Percentiles rank a stretch among this genome's conserved stretches.
Evolutionary conservation across 2,797 vertebrate species (phyloP).

Genomic region (Phalanger gymnotis): DNA sequence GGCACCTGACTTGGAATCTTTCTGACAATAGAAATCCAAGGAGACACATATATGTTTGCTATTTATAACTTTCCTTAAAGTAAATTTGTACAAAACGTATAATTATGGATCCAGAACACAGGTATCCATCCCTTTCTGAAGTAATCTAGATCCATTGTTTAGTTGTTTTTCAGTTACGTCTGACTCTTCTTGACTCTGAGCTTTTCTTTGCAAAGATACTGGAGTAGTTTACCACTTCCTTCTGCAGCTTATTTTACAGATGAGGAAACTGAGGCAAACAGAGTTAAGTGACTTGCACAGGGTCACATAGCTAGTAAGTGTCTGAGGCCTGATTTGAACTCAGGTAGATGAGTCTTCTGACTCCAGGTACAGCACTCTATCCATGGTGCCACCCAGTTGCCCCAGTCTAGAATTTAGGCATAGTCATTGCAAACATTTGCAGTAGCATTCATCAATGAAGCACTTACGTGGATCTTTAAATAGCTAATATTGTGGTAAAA

Average conservation of each 20-base stretch:
- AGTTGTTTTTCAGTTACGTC: constrained; percentile 32
- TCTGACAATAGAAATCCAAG: constrained; percentile 14
- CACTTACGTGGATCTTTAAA: not conserved
- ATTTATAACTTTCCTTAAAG: constrained; percentile 39
- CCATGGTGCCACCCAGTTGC: not conserved
- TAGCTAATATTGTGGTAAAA: constrained; percentile 1
- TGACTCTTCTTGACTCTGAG: not conserved
- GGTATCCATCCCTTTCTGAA: not conserved
- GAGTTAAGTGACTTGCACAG: not conserved
- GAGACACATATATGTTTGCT: not conserved
- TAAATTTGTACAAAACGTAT: constrained; percentile 34
- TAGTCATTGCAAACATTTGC: not conserved
- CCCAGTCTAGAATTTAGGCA: not conserved
- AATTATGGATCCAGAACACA: constrained; percentile 23
- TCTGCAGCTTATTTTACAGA: not conserved
- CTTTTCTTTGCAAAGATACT: not conserved
- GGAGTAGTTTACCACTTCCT: not conserved
- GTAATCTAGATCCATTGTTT: not conserved
- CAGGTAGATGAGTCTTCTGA: too few species aligned
- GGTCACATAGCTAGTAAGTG: not conserved
- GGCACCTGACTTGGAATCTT: constrained; percentile 1
- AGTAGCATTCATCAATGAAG: not conserved
- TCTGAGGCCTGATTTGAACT: not conserved
- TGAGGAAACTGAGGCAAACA: not conserved
- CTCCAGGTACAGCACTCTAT: not conserved